phyloP scores from a whole-genome alignment of 2,113 vertebrate species.

The Megaptera novaeangliae region DNA sequence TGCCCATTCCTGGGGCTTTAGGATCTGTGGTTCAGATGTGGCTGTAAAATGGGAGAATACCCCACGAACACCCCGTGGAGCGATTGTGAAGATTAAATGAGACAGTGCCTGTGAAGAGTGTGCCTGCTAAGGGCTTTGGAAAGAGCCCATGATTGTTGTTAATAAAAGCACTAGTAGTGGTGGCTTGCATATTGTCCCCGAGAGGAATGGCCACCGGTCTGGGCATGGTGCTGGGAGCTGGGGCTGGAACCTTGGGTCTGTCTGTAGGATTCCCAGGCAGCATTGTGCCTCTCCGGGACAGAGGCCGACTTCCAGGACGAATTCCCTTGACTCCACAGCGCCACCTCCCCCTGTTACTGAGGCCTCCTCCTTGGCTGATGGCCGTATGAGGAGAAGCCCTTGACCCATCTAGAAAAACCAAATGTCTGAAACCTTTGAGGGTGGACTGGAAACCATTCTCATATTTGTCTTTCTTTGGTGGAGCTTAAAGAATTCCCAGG shows the following conservation, averaged over 20 bases:
- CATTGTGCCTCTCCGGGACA: neutral
- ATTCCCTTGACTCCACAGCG: neutral
- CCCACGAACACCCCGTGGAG: neutral
- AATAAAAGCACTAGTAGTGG: neutral
- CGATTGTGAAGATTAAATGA: too few species aligned
- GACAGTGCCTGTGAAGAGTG: neutral
- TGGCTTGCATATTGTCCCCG: neutral
- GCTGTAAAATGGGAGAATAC: neutral
- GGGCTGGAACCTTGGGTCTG: neutral
- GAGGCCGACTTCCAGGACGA: neutral
- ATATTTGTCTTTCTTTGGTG: neutral
- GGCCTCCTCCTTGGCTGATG: neutral
- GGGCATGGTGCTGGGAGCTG: neutral
- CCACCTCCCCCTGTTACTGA: fast-evolving
- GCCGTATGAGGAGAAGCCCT: neutral
- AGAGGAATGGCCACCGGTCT: neutral
- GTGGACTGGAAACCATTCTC: neutral
- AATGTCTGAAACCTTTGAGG: neutral
- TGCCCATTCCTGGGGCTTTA: neutral
- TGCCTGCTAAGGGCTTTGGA: neutral
- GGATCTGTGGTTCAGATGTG: neutral
- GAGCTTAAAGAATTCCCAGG: neutral
- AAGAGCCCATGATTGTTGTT: neutral
- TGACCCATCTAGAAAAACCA: neutral
- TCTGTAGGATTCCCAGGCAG: neutral